Evolutionary conservation across 2,888 invertebrate species (phyloP).

Genomic region (Caenorhabditis sp.): DNA sequence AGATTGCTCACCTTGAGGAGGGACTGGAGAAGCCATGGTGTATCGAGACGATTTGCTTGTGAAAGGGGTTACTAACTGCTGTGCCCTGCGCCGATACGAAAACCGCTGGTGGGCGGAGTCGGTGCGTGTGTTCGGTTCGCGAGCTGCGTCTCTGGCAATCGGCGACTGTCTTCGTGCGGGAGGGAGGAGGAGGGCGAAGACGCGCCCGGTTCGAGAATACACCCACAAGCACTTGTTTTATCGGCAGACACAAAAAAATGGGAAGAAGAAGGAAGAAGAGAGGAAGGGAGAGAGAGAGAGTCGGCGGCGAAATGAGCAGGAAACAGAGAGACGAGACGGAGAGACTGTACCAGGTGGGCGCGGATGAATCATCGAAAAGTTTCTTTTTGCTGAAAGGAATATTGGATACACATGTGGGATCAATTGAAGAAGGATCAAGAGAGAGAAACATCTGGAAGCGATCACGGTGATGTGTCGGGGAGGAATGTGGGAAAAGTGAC

Average conservation of each 20-base stretch:
- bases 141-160: constrained; percentile 46
- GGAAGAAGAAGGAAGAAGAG: constrained; percentile 27
- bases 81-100: constrained; percentile 27
- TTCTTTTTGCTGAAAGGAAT: constrained; percentile 1
- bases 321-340: not conserved
- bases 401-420: constrained; percentile 6
- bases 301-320: not conserved
- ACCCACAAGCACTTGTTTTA: constrained; percentile 61
- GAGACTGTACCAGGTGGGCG: constrained; percentile 1
- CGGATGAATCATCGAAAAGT: constrained; percentile 42
- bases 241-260: constrained; percentile 50
- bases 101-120: constrained; percentile 47
- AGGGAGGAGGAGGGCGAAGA: constrained; percentile 34
- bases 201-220: constrained; percentile 51
- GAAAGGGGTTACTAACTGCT: constrained; percentile 55
- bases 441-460: constrained; percentile 22
- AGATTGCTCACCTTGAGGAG: constrained; percentile 50
- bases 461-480: too few relatives aligned
- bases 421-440: not conserved
- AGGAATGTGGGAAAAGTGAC: not conserved
- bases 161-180: constrained; percentile 9
- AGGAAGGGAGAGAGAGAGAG: constrained; percentile 15
- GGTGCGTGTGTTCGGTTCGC: constrained; percentile 39
- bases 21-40: constrained; percentile 62
- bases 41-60: constrained; percentile 15